Evolutionary conservation across 2,888 invertebrate species (phyloP), one percentile per base, ranked within the genome.

Genomic region (Drosophila subsilvestris): DNA sequence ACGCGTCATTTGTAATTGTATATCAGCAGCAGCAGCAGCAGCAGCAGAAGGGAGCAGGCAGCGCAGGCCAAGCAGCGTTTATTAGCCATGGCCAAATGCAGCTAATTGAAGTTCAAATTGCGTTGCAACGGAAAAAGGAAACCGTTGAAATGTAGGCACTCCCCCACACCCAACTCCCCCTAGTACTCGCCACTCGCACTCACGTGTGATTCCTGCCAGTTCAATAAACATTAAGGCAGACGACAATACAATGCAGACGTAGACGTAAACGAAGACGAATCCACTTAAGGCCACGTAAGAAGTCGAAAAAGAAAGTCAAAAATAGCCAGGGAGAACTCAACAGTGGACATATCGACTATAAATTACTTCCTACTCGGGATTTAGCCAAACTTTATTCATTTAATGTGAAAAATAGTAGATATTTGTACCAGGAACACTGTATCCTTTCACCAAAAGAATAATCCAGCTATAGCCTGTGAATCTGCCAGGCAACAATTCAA

Each of bases 1-100:
- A 78, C 76, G 85, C 82, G 83, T 85, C 85, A 85, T 85, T 86
- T 86, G 85, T 86, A 86, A 86, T 76, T 87, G 88, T 83, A 85
- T 79, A 80, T 79, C 59, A 70, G 44, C 63, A 55, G 32, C 12
- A 58, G 47, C 59, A 70, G 44, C 63, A 55, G 32, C 12, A 58
- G 47, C 29, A 55, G 55, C 44, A 29, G 29, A 43, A 22, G 9
- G 48, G 22, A 50, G 50, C 20, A n/a, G 42, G 29, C 8, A 12
- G 9, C 7, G 17, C 63, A 32, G 32, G 14, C 12, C 32, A 69
- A 69, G 70, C 67, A 63, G 63, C 76, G 78, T 75, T 80, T 82
- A 79, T 80, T 80, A 68, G 82, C 77, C 73, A 73, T 56, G 58
- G 76, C 79, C 63, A 72, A 83, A 75, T 77, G 86, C 83, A 80